Evolutionary conservation across 2,888 invertebrate species (phyloP).

Genomic region (Oasisia sp.): DNA sequence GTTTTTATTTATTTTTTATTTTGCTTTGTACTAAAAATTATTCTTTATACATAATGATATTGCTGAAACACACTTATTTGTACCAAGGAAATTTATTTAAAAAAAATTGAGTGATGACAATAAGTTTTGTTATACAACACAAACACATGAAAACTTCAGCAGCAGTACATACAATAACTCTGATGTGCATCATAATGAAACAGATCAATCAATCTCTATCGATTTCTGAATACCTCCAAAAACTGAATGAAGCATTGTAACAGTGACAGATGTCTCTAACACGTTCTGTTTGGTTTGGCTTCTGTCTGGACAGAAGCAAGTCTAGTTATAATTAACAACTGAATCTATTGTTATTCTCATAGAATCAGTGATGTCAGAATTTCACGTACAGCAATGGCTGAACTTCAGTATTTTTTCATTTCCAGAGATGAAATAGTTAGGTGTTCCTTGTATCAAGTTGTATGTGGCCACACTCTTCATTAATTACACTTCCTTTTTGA

Average conservation of each 20-base stretch:
- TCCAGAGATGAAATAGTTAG: too few relatives aligned
- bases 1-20: background rate
- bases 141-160: background rate
- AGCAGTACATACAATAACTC: background rate
- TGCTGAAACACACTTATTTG: background rate
- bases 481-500: background rate
- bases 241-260: background rate
- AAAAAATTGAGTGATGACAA: background rate
- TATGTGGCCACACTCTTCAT: background rate
- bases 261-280: background rate
- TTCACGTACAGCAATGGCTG: background rate
- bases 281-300: background rate
- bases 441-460: background rate
- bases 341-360: background rate
- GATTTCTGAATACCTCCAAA: too few relatives aligned
- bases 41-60: background rate
- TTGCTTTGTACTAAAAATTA: background rate
- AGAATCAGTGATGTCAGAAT: background rate
- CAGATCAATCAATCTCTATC: background rate
- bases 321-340: background rate
- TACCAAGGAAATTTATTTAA: background rate
- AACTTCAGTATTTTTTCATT: too few relatives aligned
- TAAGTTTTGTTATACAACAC: background rate
- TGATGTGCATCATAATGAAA: background rate
- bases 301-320: background rate